Base-by-base conservation (phyloP, 1,140 invertebrate species). In the Orius insidiosus region DNA sequence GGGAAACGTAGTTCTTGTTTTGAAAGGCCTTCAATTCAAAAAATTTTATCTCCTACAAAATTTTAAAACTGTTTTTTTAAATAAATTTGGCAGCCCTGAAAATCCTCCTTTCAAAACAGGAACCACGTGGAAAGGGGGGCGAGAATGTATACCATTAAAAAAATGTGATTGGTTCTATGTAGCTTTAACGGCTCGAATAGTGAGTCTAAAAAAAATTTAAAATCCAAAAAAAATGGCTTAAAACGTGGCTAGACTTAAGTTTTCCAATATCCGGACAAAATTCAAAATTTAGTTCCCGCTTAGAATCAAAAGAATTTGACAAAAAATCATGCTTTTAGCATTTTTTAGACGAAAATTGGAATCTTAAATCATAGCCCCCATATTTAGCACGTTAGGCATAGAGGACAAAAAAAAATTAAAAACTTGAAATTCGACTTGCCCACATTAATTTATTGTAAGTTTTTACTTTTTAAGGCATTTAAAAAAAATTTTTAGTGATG, bases 381-480 rank as follows among this genome's bases (percentile, higher is more conserved):
- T n/a, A n/a, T 47, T 44, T 51, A 51, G 49, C 49, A 51, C 49
- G 24, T 47, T 47, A 45, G 45, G 44, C 31, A 45, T 45, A 48
- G 31, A 36, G 18, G 39, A 9, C n/a, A 38, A 32, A 49, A 42
- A 43, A 48, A 44, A 42, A 42, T 19, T 40, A 36, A 38, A 39
- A 44, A 44, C 24, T 24, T 24, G 24, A 49, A 45, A 44, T 32
- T 34, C 32, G 45, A 51, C 49, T 51, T 51, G 49, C 49, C 49
- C 49, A 38, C 18, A 47, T 47, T 51, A 51, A 51, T 47, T 51
- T 50, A 50, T 50, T 46, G 34, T 50, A 50, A 50, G 49, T 50
- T 51, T 48, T 50, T 50, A 51, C 43, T 51, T 51, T 43, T 45
- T 51, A 51, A 47, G 49, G 38, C 49, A 47, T 51, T 43, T 30